Evolutionary conservation across 2,888 invertebrate species (phyloP), one percentile per base, ranked within the genome.

Genomic region (Perithous albicinctus): DNA sequence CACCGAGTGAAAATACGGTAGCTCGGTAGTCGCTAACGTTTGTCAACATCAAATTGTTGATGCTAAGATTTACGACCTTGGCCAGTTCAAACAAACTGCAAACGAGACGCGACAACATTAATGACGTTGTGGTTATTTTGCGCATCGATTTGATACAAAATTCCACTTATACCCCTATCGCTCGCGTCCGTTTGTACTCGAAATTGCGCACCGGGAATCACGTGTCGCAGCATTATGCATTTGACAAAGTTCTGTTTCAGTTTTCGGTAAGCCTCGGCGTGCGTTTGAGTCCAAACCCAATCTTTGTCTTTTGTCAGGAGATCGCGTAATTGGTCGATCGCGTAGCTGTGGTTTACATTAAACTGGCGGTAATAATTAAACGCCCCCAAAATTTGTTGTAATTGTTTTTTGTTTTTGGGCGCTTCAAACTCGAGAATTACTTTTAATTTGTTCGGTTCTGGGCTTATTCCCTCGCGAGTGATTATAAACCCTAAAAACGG

Each of bases 391-490:
- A 61, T 20, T 51, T 73, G 73, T 38, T 86, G 74, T 18, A 89
- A 43, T 35, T 88, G 84, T 75, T 87, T 87, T 51, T 86, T 48
- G 32, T 86, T 87, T 51, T 48, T 69, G 0, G 88, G 88, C 2
- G 48, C 35, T 12, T 85, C 82, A 78, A 87, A 88, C 1, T 86
- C 74, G 26, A 54, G 18, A 48, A 89, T 87, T 0, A 85, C 82
- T 10, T 85, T 43, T 1, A 85, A 29, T 48, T 85, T 61, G 20
- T 74, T 73, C 8, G 63, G 41, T 23, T 72, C 46, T 26, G 78
- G 59, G 12, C 43, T 35, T 23, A 83, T 51, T 8, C 83, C 83
- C 0, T 32, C 51, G 18, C 12, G 38, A 10, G 84, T 80, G n/a
- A 83, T 10, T 51, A 59, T 74, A 18, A 73, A 77, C 10, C 83